These are phyloP conservation scores for Mellivora capensis DNA, from an alignment of 2,113 vertebrate genomes.

Conservation along the genomic window DNA sequence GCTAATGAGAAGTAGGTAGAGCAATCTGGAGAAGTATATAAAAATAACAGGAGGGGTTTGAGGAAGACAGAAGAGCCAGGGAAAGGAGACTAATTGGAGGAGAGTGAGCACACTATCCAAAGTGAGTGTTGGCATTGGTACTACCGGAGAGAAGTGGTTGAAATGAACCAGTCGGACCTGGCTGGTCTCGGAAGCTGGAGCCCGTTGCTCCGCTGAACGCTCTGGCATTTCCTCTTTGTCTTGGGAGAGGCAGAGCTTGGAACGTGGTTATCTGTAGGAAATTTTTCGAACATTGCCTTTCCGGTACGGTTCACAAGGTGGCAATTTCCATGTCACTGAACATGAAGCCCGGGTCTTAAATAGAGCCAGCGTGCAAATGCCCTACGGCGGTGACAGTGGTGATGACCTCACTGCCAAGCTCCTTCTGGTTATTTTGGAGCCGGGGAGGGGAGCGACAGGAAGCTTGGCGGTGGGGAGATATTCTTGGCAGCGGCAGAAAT, in stretches of 20 bases:
- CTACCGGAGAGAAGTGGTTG: not conserved
- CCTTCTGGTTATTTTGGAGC: slow-evolving; percentile 57
- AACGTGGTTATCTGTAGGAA: slow-evolving; percentile 35
- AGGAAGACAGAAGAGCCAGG: not conserved
- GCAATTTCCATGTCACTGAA: slow-evolving; percentile 67
- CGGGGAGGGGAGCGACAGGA: slow-evolving; percentile 49
- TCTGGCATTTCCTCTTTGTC: not conserved
- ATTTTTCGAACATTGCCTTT: slow-evolving; percentile 49
- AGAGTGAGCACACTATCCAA: accelerated
- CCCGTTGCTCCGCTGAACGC: accelerated
- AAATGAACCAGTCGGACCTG: too few relatives aligned
- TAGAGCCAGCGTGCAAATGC: slow-evolving; percentile 64
- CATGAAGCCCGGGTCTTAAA: slow-evolving; percentile 69
- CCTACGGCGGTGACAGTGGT: slow-evolving; percentile 47
- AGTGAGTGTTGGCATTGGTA: too few relatives aligned
- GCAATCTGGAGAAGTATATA: not conserved
- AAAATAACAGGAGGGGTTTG: not conserved
- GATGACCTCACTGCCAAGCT: slow-evolving; percentile 58
- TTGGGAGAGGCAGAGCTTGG: not conserved
- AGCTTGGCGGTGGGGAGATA: slow-evolving; percentile 59
- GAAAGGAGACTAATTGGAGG: not conserved
- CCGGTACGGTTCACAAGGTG: slow-evolving; percentile 35
- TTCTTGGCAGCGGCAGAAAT: slow-evolving; percentile 50
- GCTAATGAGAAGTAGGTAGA: not conserved
- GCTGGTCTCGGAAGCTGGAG: not conserved